A percentile compares a stretch with the other conserved stretches of the same genome.
These are phyloP conservation scores for Hylyphantes graminicola DNA, from an alignment of 1,140 invertebrate species.

Conservation along the genomic window DNA sequence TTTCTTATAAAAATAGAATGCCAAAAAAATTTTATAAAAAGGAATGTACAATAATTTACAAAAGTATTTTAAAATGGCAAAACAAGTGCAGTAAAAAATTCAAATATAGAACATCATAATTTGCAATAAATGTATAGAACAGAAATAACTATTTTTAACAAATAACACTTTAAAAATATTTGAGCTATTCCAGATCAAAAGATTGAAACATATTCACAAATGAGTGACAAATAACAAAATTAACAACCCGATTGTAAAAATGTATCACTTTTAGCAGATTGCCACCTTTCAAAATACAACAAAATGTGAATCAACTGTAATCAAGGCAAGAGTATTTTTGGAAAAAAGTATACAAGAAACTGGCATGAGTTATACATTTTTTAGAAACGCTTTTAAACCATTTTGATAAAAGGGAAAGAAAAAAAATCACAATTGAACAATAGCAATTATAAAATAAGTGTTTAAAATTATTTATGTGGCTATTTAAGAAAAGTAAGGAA, in stretches of 20 bases:
- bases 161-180: constrained; percentile 40
- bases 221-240: constrained; percentile 33
- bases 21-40: constrained; percentile 22
- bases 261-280: constrained; percentile 51
- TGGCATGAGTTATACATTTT: background rate
- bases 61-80: constrained; percentile 24
- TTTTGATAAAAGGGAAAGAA: background rate
- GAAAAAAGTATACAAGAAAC: background rate
- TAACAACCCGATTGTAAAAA: constrained; percentile 49
- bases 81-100: constrained; percentile 40
- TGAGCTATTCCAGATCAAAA: constrained; percentile 9
- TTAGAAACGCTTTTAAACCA: background rate
- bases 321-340: background rate
- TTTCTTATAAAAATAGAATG: constrained; percentile 7
- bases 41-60: constrained; percentile 55
- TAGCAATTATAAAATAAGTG: background rate
- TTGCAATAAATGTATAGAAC: background rate
- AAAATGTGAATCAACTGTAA: too few species aligned
- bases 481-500: too few species aligned
- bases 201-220: constrained; percentile 24
- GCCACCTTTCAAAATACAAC: background rate
- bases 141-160: constrained; percentile 34
- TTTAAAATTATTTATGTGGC: background rate
- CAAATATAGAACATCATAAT: constrained; percentile 16
- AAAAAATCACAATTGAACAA: background rate